Evolutionary conservation across 2,797 vertebrate genomes (phyloP).

Genomic region (Gambusia yucatana): DNA sequence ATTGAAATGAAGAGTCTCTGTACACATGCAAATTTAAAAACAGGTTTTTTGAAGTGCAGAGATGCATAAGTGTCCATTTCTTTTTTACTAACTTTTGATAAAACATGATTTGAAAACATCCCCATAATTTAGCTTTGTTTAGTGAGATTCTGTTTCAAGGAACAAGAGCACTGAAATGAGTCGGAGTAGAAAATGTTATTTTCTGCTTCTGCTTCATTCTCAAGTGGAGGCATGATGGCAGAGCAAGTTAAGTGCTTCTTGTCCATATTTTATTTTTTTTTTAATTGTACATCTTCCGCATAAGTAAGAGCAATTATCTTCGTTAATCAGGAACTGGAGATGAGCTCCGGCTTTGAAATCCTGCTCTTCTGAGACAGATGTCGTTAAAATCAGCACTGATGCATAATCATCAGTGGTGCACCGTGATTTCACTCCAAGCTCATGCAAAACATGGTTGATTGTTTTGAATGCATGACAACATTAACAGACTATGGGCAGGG

Average conservation of each 20-base stretch:
- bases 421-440: slow-evolving; percentile 23
- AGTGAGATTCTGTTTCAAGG: slow-evolving; percentile 2
- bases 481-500: neutral
- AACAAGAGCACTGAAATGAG: slow-evolving; percentile 23
- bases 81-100: neutral
- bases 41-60: slow-evolving; percentile 5
- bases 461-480: slow-evolving; percentile 5
- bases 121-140: slow-evolving; percentile 22
- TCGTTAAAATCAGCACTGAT: slow-evolving; percentile 57
- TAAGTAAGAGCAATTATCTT: slow-evolving; percentile 53
- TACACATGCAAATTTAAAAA: neutral
- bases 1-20: neutral
- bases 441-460: slow-evolving; percentile 29
- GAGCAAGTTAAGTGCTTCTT: slow-evolving; percentile 57
- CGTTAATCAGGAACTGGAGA: slow-evolving; percentile 49
- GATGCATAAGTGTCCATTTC: slow-evolving; percentile 1
- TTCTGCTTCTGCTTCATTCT: slow-evolving; percentile 43
- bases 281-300: slow-evolving; percentile 60
- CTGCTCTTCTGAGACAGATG: slow-evolving; percentile 51
- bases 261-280: slow-evolving; percentile 29
- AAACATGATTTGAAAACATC: slow-evolving; percentile 5
- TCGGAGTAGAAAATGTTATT: slow-evolving; percentile 18
- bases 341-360: slow-evolving; percentile 32
- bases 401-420: slow-evolving; percentile 34
- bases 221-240: slow-evolving; percentile 47